Conservation (phyloP, 2,888 invertebrate species). For the Notocelia uddmanniana region DNA sequence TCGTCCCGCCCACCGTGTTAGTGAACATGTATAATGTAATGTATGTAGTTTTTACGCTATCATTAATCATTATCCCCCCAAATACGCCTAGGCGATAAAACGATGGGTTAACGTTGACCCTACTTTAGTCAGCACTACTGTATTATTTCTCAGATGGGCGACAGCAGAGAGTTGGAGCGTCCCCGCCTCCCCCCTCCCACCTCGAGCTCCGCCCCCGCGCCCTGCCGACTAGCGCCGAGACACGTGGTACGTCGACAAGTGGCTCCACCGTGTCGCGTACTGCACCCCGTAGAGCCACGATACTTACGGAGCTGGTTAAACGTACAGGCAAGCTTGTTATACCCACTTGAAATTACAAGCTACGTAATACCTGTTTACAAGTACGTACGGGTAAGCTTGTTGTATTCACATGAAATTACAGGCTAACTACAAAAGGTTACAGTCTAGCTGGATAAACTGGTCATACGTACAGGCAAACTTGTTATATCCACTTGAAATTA, state of each 20-base stretch:
- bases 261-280: conserved; percentile 43
- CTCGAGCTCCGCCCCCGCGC: conserved; percentile 79
- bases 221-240: conserved; percentile 71
- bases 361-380: too few relatives aligned
- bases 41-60: too few relatives aligned
- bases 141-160: conserved; percentile 66
- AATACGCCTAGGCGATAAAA: too few relatives aligned
- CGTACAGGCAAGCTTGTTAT: conserved; percentile 5
- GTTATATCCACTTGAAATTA: background rate
- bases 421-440: background rate
- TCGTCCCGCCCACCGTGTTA: too few relatives aligned
- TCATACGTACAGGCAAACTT: background rate
- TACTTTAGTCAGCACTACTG: background rate
- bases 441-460: background rate
- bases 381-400: background rate
- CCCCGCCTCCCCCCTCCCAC: conserved; percentile 82
- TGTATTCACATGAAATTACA: background rate
- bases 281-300: conserved; percentile 16
- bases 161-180: conserved; percentile 81
- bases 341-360: background rate
- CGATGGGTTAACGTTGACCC: too few relatives aligned
- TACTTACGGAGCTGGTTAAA: background rate
- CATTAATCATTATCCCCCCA: too few relatives aligned
- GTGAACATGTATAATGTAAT: too few relatives aligned
- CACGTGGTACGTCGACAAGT: conserved; percentile 41